phyloP scores from a whole-genome alignment of 1,140 invertebrate species.

The Drosophila nigrodunni region DNA sequence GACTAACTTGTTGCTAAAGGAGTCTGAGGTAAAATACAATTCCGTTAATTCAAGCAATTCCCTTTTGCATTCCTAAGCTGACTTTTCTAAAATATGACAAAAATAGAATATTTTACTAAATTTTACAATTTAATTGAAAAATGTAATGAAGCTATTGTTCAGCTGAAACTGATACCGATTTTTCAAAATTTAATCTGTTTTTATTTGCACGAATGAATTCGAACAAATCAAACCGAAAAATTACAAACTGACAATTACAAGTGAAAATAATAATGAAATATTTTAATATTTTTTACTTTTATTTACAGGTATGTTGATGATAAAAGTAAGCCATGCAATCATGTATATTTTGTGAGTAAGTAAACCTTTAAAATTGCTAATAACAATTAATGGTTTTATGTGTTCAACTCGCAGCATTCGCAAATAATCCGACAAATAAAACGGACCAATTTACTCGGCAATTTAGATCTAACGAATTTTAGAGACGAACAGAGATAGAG shows the following conservation, averaged over 20 bases:
- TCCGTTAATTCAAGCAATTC: no score
- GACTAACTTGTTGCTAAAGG: no score
- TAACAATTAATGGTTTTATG: conserved; percentile 15
- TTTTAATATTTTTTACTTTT: conserved; percentile 3
- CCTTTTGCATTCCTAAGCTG: no score
- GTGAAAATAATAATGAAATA: conserved; percentile 15
- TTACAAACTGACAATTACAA: background rate
- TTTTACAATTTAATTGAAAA: no score
- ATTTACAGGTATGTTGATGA: conserved; percentile 42
- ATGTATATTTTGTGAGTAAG: background rate
- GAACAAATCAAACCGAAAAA: background rate
- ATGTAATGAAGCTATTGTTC: no score
- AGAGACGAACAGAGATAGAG: background rate
- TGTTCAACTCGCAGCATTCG: conserved; percentile 14
- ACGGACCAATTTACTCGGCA: conserved; percentile 4
- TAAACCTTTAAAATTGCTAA: conserved; percentile 21
- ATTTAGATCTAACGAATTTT: conserved; percentile 1
- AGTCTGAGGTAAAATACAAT: no score
- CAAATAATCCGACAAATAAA: conserved; percentile 14
- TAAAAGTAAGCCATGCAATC: background rate
- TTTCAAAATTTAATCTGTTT: conserved; percentile 3
- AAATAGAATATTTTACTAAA: no score
- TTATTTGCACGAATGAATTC: background rate
- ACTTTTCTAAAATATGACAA: no score
- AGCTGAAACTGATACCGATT: no score